Evolutionary conservation across 2,113 vertebrate genomes (phyloP).

Genomic region (Phoenicopterus ruber): DNA sequence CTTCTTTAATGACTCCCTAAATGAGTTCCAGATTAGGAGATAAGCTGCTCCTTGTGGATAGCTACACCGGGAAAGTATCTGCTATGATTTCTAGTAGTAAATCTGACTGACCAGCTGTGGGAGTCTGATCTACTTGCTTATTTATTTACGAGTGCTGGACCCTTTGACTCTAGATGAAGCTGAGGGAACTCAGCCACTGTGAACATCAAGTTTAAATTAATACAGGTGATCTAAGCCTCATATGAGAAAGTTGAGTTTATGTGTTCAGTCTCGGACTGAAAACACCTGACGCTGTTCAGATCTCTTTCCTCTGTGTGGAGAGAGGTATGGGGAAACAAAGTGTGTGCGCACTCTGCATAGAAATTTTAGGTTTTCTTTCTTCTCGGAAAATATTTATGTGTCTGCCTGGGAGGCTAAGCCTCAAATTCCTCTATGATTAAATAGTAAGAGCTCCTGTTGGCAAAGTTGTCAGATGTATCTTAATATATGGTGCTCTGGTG

Average conservation of each 20-base stretch:
- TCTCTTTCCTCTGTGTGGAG: not conserved
- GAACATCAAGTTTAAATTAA: not conserved
- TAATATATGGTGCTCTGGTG: conserved; percentile 33
- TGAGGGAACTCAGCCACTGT: not conserved
- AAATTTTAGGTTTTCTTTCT: not conserved
- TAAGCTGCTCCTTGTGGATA: not conserved
- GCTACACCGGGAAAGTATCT: not conserved
- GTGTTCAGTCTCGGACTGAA: not conserved
- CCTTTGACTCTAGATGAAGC: not conserved
- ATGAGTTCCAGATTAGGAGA: not conserved
- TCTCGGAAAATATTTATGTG: conserved; percentile 4
- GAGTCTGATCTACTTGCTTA: not conserved
- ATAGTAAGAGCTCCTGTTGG: not conserved
- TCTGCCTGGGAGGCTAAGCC: conserved; percentile 20
- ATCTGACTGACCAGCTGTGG: not conserved
- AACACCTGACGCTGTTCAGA: not conserved
- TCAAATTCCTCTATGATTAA: conserved; percentile 47
- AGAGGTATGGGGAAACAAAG: not conserved
- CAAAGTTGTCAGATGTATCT: conserved; percentile 9
- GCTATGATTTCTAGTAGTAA: not conserved
- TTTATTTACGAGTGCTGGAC: not conserved
- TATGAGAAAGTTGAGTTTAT: not conserved
- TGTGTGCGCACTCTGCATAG: not conserved
- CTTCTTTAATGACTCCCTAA: not conserved
- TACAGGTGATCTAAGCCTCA: not conserved